Evolutionary conservation across 1,140 invertebrate species (phyloP), one percentile per base, ranked within the genome.

Genomic region (Aculops lycopersici): DNA sequence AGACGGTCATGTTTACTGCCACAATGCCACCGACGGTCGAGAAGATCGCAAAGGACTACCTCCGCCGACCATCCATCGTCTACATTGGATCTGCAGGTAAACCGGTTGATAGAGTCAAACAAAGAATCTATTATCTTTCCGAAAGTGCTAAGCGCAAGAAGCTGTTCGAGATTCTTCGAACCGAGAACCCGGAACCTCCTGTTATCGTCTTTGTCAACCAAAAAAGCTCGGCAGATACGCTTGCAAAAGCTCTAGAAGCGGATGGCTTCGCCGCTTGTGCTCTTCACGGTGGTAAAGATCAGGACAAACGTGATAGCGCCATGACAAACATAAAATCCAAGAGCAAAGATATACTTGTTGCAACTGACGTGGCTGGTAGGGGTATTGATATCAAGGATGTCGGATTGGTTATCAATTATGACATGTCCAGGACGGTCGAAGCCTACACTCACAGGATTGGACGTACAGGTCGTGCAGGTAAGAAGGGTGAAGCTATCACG

Each of bases 1-100:
- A 90, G 72, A 98, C 90, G 52, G 90, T 98, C 45, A 99, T 98
- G 92, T 98, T 98, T 59, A 98, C 92, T 35, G 92, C 92, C 15
- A 99, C 92, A 49, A 99, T 99, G 92, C 86, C 86, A 4, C 71
- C 90, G 2, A 77, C 86, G 4, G 84, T 98, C 2, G 92, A 98
- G 61, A 64, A 90, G 48, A 59, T 98, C 37, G 92, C 92, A 0
- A 65, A 84, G 47, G 81, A 73, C 20, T 98, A 97, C 61, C 58
- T 98, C 4, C 63, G 92, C 42, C 64, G 92, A 51, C 92, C 92
- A 2, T 83, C 88, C 8, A 75, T 92, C 3, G 92, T 98, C 0
- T 94, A 97, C 52, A 97, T 97, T 49, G 90, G 92, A 43, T 84
- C 81, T n/a, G 70, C 80, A 45, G 90, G 90, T 52, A 92, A 90